Conservation (phyloP, 37 sponge, comb jelly and placozoan species). For the Mnemiopsis leidyi region DNA sequence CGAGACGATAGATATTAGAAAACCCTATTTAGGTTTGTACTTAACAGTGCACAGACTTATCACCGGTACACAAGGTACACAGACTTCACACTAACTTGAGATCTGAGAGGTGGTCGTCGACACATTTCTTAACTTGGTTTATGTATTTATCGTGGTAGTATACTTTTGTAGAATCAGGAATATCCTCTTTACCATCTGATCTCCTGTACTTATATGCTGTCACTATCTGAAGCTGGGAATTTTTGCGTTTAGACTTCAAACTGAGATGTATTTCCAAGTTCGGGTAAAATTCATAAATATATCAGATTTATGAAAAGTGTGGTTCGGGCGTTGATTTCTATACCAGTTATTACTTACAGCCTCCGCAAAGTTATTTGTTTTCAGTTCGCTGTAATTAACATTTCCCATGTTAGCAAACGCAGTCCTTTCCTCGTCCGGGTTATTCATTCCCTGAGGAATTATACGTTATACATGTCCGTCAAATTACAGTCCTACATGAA, state of each 20-base stretch:
- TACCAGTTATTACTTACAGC: not conserved
- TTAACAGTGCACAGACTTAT: too few relatives aligned
- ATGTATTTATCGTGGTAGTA: not conserved
- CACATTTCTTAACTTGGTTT: not conserved
- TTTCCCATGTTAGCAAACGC: not conserved
- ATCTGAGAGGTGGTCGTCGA: not conserved
- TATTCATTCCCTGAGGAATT: slow-evolving; percentile 30
- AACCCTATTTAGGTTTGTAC: too few relatives aligned
- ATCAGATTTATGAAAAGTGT: too few relatives aligned
- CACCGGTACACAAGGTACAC: too few relatives aligned
- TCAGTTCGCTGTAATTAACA: not conserved
- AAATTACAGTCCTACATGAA: too few relatives aligned
- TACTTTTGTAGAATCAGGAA: not conserved
- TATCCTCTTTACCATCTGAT: not conserved
- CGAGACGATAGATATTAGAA: too few relatives aligned
- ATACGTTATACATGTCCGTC: not conserved
- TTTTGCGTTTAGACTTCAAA: not conserved
- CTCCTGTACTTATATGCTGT: not conserved
- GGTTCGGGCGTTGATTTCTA: too few relatives aligned
- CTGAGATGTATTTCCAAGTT: too few relatives aligned
- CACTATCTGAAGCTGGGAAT: not conserved
- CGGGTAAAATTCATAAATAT: too few relatives aligned
- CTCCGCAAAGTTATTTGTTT: not conserved
- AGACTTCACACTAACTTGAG: not conserved
- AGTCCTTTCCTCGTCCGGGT: not conserved